Evolutionary conservation across 2,888 invertebrate species (phyloP).

Genomic region (Helleia helle): DNA sequence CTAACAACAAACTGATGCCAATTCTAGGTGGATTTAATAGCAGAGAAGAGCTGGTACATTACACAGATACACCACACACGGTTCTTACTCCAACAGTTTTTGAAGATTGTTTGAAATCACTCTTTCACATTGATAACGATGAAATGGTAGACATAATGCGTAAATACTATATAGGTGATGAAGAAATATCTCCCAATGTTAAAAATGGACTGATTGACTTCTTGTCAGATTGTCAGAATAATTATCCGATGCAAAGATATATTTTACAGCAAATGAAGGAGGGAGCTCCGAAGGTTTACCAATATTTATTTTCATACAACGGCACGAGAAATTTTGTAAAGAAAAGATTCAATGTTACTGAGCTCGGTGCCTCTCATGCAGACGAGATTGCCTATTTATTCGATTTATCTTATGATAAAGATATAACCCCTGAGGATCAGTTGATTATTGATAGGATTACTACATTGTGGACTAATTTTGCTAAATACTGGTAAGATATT

Average conservation of each 20-base stretch:
- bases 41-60: background rate
- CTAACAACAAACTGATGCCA: background rate
- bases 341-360: background rate
- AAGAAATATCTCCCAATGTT: background rate
- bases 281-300: slow-evolving; percentile 4
- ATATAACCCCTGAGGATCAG: slow-evolving; percentile 16
- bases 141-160: slow-evolving; percentile 15
- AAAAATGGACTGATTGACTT: slow-evolving; percentile 5
- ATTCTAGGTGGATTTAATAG: background rate
- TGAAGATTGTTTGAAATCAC: background rate
- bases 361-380: background rate
- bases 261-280: background rate
- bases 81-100: background rate
- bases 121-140: background rate
- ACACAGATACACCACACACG: background rate
- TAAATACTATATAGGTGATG: slow-evolving; percentile 5
- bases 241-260: slow-evolving; percentile 5
- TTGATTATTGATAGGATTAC: slow-evolving; percentile 1
- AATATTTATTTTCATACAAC: slow-evolving; percentile 7
- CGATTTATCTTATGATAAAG: background rate
- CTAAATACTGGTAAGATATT: background rate
- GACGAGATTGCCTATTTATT: slow-evolving; percentile 2
- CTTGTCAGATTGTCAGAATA: slow-evolving; percentile 1
- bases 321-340: slow-evolving; percentile 4
- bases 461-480: slow-evolving; percentile 4